Base-by-base conservation (phyloP, 2,888 invertebrate species). In the Cremastobaeus sp. region DNA sequence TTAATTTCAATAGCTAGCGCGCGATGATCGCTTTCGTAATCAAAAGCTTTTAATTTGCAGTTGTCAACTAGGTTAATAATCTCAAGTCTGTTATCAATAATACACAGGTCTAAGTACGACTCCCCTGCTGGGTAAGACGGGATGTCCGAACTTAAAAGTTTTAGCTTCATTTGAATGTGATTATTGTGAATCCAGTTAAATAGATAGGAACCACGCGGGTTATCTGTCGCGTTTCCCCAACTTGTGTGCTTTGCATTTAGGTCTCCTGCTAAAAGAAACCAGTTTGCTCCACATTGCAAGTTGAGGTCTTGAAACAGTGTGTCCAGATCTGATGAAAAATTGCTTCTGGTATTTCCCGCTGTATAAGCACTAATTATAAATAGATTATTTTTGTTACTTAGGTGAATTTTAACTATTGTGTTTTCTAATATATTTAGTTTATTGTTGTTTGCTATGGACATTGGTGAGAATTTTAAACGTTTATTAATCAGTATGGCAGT, bases 401-500 rank as follows among this genome's bases (percentile, higher is more conserved):
- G 8, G 21, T 34, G 41, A 2, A 50, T 12, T 41, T 52, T 30
- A 11, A 64, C 34, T 9, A 64, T 43, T 21, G 64, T 41, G 5
- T 21, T 43, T 52, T 64, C 64, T 11, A 52, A 25, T n/a, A 64
- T 64, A 18, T 62, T 50, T 1, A 50, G 5, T 30, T 30, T 30
- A 9, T 30, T 28, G 2, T 30, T 11, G 12, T 12, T 65, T n/a
- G n/a, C n/a, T n/a, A n/a, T n/a, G n/a, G n/a, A n/a, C n/a, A n/a
- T n/a, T n/a, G n/a, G n/a, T n/a, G n/a, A n/a, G n/a, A n/a, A n/a
- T n/a, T n/a, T n/a, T n/a, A n/a, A n/a, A n/a, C n/a, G n/a, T 1
- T 70, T 70, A 47, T 64, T 74, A 3, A 74, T 54, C 8, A 76
- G 3, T 2, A 76, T 76, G 21, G 73, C 76, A 8, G 77, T 74